phyloP scores from a whole-genome alignment of 1,140 invertebrate genomes.

The Akabosia matsudoensis region DNA sequence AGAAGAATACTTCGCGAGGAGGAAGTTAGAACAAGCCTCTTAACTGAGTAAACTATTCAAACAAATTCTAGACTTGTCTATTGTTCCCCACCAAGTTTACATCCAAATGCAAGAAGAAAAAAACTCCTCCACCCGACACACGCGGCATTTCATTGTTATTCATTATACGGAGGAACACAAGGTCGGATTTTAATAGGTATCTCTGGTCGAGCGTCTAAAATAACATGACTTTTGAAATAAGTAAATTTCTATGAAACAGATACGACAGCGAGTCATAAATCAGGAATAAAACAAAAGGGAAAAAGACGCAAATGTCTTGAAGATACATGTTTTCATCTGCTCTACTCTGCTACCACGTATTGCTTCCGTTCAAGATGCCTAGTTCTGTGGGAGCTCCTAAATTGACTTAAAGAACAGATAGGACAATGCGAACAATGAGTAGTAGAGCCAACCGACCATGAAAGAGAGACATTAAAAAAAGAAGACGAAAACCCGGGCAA shows the following conservation, averaged over 20 bases:
- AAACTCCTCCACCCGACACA: too few species aligned
- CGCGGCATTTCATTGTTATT: too few species aligned
- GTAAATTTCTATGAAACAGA: constrained; percentile 21
- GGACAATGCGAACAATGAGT: background rate
- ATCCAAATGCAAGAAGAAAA: too few species aligned
- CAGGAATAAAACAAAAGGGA: background rate
- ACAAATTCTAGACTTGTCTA: too few species aligned
- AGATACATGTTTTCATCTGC: constrained; percentile 17
- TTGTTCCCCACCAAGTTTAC: too few species aligned
- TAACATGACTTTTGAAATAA: constrained; percentile 24
- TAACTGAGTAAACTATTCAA: too few species aligned
- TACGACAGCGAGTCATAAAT: constrained; percentile 11
- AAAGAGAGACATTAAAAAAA: background rate
- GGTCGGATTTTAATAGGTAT: background rate
- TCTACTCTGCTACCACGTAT: background rate
- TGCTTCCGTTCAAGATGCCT: background rate
- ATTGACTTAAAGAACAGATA: constrained; percentile 7
- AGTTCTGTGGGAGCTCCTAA: too few species aligned
- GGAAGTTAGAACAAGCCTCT: too few species aligned
- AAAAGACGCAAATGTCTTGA: background rate
- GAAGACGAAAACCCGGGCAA: background rate
- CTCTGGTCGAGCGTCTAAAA: constrained; percentile 6
- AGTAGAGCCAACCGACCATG: background rate
- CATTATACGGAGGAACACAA: background rate
- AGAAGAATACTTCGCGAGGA: constrained; percentile 24